Base-by-base conservation (phyloP, 2,797 vertebrate species). In the Bovichtus variegatus region DNA sequence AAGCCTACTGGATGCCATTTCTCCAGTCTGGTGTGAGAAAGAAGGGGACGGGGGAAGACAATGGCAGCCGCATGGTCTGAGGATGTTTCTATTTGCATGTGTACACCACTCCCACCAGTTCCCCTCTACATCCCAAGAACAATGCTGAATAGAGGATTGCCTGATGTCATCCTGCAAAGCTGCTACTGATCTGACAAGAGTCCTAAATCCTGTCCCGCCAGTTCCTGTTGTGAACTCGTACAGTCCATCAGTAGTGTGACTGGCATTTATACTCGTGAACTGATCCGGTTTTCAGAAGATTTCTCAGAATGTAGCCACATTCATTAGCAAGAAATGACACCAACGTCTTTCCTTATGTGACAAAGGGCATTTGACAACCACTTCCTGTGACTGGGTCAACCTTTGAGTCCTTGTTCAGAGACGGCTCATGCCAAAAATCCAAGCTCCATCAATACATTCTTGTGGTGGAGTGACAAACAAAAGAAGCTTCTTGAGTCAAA, bases 131-230 rank as follows among this genome's bases (percentile, higher is more conserved):
- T 76, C 75, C 43, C 18, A 49, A 69, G 80, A 90, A 92, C 93
- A 94, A 92, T 94, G 76, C 76, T 83, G 70, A 86, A 91, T 92
- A 84, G 86, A 92, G 78, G 77, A 77, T 66, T 54, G 87, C 74
- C 80, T 92, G 91, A 89, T 92, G 90, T 92, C 92, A 91, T 89
- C 87, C 71, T 38, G 67, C 78, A 43, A 63, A 21, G 55, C 82
- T 78, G 85, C 82, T 78, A 79, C 85, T 83, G 85, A 90, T 91
- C 78, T 85, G 83, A 89, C 82, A 43, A 16, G 29, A 65, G 69
- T 71, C 66, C 55, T 86, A 79, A 81, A 85, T 78, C 71, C 74
- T 65, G 71, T 40, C 60, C 49, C 36, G 61, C 46, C 75, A 72
- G 82, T 90, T 93, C 82, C 87, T 85, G 73, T 89, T n/a, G 7